Evolutionary conservation across 2,113 vertebrate genomes (phyloP).

Genomic region (Chascanopsetta lugubris): DNA sequence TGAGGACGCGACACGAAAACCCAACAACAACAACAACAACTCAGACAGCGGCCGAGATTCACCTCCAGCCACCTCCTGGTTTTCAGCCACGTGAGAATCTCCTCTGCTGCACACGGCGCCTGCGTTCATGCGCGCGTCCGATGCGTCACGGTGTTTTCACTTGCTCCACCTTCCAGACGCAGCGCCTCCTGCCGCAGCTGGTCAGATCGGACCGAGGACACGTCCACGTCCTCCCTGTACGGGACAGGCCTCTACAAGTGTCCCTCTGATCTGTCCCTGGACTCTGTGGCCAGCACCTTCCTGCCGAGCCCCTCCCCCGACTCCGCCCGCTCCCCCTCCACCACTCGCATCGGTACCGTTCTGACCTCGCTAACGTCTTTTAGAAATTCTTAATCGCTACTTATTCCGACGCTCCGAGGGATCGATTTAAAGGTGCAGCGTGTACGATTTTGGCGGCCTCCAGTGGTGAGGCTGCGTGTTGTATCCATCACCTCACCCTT

Average conservation of each 20-base stretch:
- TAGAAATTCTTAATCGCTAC: no score
- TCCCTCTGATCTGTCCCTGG: slow-evolving; percentile 67
- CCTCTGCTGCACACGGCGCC: no score
- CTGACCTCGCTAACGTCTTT: neutral
- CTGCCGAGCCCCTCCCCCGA: slow-evolving; percentile 74
- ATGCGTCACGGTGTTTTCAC: neutral
- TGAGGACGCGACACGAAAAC: slow-evolving; percentile 37
- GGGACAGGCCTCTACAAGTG: slow-evolving; percentile 51
- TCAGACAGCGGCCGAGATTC: slow-evolving; percentile 82
- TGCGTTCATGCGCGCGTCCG: no score
- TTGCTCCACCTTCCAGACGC: slow-evolving; percentile 45
- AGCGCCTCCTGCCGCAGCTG: slow-evolving; percentile 74
- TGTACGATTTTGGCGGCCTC: no score
- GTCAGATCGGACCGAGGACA: slow-evolving; percentile 67
- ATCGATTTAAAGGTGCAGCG: no score
- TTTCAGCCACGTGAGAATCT: slow-evolving; percentile 61
- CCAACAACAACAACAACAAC: slow-evolving; percentile 45
- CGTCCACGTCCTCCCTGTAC: slow-evolving; percentile 7
- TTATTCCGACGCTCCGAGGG: no score
- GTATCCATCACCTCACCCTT: no score
- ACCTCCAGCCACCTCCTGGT: slow-evolving; percentile 47
- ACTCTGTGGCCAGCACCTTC: slow-evolving; percentile 77
- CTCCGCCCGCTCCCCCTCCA: slow-evolving; percentile 67
- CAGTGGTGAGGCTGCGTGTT: no score
- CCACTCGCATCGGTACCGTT: slow-evolving; percentile 80